Conservation (phyloP, 2,797 vertebrate species). For the Poeciliopsis turneri region DNA sequence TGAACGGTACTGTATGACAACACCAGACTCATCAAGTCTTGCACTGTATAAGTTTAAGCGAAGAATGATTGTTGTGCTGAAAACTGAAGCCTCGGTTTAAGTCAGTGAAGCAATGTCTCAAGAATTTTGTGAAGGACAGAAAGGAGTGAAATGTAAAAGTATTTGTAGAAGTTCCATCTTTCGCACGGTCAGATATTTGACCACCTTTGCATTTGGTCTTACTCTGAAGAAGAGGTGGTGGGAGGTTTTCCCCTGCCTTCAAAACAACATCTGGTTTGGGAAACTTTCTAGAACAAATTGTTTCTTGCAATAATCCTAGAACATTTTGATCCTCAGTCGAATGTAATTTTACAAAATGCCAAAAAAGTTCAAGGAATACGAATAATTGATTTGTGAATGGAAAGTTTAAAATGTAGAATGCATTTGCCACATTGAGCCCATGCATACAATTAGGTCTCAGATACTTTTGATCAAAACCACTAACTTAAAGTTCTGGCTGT, state of each 20-base stretch:
- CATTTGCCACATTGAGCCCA: not conserved
- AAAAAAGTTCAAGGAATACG: not conserved
- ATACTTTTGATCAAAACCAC: not conserved
- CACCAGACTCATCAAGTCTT: conserved; percentile 43
- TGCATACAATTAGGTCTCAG: not conserved
- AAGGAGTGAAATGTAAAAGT: not conserved
- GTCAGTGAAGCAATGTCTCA: not conserved
- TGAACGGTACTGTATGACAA: conserved; percentile 57
- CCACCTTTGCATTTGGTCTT: not conserved
- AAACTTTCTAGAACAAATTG: not conserved
- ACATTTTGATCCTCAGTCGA: not conserved
- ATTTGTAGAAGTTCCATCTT: not conserved
- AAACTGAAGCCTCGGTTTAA: not conserved
- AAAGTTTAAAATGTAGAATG: not conserved
- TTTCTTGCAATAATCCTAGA: not conserved
- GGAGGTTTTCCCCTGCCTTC: not conserved
- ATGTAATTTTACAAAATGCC: not conserved
- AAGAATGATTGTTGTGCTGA: conserved; percentile 14
- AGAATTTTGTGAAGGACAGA: not conserved
- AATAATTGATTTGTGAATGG: not conserved
- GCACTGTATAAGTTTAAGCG: conserved; percentile 41
- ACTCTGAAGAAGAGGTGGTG: not conserved
- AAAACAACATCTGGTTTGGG: not conserved
- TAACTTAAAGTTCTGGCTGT: not conserved
- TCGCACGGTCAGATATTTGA: not conserved